Evolutionary conservation across 1,140 invertebrate genomes (phyloP).

Genomic region (Prorops nasuta): DNA sequence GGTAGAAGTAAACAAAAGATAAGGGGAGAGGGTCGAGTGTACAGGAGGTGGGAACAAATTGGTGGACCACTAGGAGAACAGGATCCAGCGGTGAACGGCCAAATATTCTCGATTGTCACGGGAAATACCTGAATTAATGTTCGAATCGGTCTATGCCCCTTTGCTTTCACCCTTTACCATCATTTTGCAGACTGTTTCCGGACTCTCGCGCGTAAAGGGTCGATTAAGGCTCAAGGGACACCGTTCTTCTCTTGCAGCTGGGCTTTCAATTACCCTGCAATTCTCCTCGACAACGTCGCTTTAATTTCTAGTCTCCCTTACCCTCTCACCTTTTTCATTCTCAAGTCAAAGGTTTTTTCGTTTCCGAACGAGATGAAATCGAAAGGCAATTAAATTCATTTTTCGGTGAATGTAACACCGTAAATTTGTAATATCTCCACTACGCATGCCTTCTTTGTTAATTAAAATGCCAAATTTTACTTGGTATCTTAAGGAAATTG

Average conservation of each 20-base stretch:
- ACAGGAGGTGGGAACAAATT: background rate
- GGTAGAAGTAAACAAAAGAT: background rate
- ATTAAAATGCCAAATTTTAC: too few relatives aligned
- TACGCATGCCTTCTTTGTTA: too few relatives aligned
- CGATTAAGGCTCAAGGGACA: conserved; percentile 24
- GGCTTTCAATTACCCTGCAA: conserved; percentile 33
- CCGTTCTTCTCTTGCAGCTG: conserved; percentile 26
- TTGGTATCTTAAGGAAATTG: too few relatives aligned
- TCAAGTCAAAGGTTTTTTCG: too few relatives aligned
- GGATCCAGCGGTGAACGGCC: too few relatives aligned
- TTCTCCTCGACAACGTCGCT: conserved; percentile 32
- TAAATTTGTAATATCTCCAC: too few relatives aligned
- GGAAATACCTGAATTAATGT: conserved; percentile 33
- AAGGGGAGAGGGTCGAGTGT: background rate
- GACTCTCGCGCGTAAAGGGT: conserved; percentile 17
- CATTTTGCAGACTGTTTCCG: conserved; percentile 22
- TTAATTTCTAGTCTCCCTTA: conserved; percentile 26
- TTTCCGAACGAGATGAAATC: too few relatives aligned
- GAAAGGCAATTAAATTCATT: too few relatives aligned
- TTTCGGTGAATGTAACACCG: too few relatives aligned
- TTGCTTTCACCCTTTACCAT: conserved; percentile 9
- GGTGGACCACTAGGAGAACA: too few relatives aligned
- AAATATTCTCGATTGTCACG: conserved; percentile 19
- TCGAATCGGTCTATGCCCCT: too few relatives aligned
- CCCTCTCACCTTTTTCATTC: background rate